Evolutionary conservation across 2,797 vertebrate species (phyloP).

Genomic region (Okamejei kenojei): DNA sequence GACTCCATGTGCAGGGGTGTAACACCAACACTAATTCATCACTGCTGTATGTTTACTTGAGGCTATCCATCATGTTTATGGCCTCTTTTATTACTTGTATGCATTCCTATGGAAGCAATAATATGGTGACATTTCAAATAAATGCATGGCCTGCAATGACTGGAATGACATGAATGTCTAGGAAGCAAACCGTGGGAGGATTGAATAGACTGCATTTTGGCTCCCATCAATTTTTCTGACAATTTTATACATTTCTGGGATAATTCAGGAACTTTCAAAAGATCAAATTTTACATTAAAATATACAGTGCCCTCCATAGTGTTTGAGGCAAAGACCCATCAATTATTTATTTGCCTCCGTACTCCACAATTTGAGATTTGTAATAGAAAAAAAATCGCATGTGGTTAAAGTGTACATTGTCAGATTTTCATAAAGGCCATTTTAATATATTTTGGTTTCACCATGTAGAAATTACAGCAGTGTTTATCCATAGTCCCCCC

Average conservation of each 20-base stretch:
- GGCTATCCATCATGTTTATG: conserved; percentile 9
- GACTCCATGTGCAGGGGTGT: neutral
- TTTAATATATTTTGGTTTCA: no score
- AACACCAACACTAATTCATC: conserved; percentile 13
- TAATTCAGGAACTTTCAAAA: neutral
- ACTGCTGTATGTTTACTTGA: neutral
- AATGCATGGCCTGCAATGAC: neutral
- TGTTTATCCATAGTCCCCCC: no score
- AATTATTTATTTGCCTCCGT: no score
- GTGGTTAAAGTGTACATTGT: no score
- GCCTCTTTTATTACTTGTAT: neutral
- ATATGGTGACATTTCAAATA: conserved; percentile 36
- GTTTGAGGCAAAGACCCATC: no score
- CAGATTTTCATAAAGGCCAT: no score
- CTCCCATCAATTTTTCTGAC: neutral
- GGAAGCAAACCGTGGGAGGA: conserved; percentile 9
- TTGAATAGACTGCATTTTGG: conserved; percentile 20
- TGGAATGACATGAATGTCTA: conserved; percentile 28
- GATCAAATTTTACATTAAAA: neutral
- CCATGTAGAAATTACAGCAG: no score
- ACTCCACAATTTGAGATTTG: no score
- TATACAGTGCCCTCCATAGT: no score
- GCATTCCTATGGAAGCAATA: conserved; percentile 20
- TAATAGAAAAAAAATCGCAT: no score
- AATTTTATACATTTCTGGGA: neutral